Evolutionary conservation across 1,140 invertebrate genomes (phyloP).

Genomic region (Campoletis sonorensis): DNA sequence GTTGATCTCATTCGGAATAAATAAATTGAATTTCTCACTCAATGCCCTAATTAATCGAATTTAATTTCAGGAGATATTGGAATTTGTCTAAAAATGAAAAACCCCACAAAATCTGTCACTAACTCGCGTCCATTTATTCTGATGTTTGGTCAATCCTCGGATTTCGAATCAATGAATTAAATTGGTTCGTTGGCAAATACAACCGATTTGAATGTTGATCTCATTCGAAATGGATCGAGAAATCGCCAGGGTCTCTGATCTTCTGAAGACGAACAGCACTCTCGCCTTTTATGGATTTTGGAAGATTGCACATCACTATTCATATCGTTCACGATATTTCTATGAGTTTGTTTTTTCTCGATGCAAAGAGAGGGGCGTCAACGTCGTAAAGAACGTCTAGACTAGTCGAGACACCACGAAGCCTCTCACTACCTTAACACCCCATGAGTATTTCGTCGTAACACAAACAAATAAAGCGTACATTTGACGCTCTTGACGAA

Average conservation of each 20-base stretch:
- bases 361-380: conserved; percentile 20
- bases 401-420: conserved; percentile 39
- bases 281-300: too few species aligned
- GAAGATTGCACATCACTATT: background rate
- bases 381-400: conserved; percentile 45
- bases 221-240: too few species aligned
- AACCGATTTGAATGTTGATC: too few species aligned
- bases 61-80: too few species aligned
- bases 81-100: background rate
- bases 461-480: background rate
- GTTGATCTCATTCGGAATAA: too few species aligned
- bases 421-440: conserved; percentile 27
- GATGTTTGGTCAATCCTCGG: too few species aligned
- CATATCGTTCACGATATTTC: conserved; percentile 27
- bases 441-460: background rate
- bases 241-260: too few species aligned
- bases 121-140: too few species aligned
- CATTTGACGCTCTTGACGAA: too few species aligned
- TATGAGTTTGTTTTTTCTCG: background rate
- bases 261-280: too few species aligned
- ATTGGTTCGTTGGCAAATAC: too few species aligned
- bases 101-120: background rate
- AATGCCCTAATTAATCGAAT: background rate
- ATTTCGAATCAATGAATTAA: too few species aligned
- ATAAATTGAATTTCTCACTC: background rate